phyloP scores from a whole-genome alignment of 2,113 vertebrate genomes.

The Myanophis thanlyinensis region DNA sequence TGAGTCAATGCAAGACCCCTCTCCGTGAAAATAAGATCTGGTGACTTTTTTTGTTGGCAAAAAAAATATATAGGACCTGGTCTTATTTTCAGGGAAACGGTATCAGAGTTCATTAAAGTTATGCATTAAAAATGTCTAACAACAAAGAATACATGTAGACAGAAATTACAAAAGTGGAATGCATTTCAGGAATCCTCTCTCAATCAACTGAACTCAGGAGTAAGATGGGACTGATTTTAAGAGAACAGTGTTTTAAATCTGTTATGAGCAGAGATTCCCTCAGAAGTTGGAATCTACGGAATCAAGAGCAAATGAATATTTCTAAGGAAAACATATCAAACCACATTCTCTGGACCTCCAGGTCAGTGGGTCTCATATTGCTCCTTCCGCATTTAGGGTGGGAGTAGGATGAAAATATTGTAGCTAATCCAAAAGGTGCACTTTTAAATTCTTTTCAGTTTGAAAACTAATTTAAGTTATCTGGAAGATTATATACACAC shows the following conservation, averaged over 20 bases:
- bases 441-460: not conserved
- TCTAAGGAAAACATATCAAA: not conserved
- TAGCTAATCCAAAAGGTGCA: not conserved
- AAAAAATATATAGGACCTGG: no score
- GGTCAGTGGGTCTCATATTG: not conserved
- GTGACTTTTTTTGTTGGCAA: no score
- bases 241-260: not conserved
- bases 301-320: not conserved
- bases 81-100: no score
- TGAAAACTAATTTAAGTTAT: slow-evolving; percentile 6
- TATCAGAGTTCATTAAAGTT: slow-evolving; percentile 21
- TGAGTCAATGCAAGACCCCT: no score
- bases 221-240: not conserved
- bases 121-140: not conserved
- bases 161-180: not conserved
- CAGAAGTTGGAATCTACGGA: not conserved
- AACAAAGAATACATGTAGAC: not conserved
- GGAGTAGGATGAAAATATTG: slow-evolving; percentile 14
- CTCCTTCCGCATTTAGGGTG: not conserved
- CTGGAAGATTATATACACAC: slow-evolving; percentile 7
- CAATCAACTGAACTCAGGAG: not conserved
- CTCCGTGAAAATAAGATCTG: no score
- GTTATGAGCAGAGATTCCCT: not conserved
- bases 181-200: slow-evolving; percentile 6
- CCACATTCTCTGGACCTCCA: not conserved